Percentiles rank a stretch among this genome's conserved stretches.
These are phyloP conservation scores for Eupleurogrammus muticus DNA, from an alignment of 2,797 vertebrate genomes.

Conservation along the genomic window DNA sequence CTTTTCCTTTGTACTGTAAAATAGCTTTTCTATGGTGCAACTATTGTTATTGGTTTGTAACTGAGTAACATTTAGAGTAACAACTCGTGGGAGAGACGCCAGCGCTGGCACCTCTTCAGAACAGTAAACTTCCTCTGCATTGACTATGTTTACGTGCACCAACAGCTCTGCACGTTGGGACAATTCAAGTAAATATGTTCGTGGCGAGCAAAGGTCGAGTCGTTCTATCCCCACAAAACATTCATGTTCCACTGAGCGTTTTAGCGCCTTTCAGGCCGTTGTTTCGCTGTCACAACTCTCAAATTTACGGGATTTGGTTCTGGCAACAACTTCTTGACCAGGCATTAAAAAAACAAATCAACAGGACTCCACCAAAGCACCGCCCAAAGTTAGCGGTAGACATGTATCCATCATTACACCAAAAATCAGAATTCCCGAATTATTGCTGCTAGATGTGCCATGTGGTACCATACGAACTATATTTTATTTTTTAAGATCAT, in stretches of 20 bases:
- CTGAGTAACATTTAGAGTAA: conserved; percentile 72
- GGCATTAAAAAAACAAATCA: not conserved
- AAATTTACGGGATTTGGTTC: not conserved
- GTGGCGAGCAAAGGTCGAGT: not conserved
- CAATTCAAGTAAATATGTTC: conserved; percentile 42
- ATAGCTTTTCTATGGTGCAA: conserved; percentile 81
- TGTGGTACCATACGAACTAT: too few relatives aligned
- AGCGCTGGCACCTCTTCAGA: conserved; percentile 50
- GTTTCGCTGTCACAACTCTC: conserved; percentile 12
- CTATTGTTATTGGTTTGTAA: conserved; percentile 71
- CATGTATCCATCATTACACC: too few relatives aligned
- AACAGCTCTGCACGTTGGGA: conserved; percentile 6
- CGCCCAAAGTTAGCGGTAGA: too few relatives aligned
- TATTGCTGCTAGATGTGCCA: too few relatives aligned
- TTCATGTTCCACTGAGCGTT: not conserved
- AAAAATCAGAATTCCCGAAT: too few relatives aligned
- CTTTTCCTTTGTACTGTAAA: conserved; percentile 83
- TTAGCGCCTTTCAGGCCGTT: not conserved
- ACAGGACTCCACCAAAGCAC: not conserved
- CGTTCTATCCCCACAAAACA: not conserved
- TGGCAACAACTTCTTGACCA: not conserved
- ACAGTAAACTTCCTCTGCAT: conserved; percentile 56
- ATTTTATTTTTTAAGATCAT: too few relatives aligned
- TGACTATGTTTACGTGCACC: conserved; percentile 58
- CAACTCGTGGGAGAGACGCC: conserved; percentile 63